Conservation (phyloP, 2,797 vertebrate genomes). For the Coreius guichenoti region DNA sequence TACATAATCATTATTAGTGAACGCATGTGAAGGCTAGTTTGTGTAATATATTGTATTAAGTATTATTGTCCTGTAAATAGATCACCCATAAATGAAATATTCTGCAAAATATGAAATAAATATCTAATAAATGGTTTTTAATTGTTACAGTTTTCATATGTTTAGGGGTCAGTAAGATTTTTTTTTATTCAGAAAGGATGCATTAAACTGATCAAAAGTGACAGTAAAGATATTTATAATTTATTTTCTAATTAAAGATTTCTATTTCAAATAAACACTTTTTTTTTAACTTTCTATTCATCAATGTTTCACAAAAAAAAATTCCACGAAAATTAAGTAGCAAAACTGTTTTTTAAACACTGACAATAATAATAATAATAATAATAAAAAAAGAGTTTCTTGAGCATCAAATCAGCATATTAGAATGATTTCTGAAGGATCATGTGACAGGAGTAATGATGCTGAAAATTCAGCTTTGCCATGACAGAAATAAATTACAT, state of each 20-base stretch:
- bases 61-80: constrained; percentile 72
- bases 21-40: constrained; percentile 72
- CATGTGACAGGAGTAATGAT: neutral
- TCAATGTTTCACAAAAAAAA: neutral
- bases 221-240: neutral
- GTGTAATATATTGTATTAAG: constrained; percentile 78
- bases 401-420: neutral
- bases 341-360: neutral
- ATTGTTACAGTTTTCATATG: neutral
- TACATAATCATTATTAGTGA: constrained; percentile 70
- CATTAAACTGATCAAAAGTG: neutral
- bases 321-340: neutral
- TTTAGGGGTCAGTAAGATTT: neutral
- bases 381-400: neutral
- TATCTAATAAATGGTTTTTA: constrained; percentile 61
- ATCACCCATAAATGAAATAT: constrained; percentile 72
- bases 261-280: neutral
- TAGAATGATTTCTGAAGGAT: neutral
- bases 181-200: neutral
- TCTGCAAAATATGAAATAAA: constrained; percentile 61
- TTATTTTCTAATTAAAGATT: neutral
- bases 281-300: neutral
- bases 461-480: neutral
- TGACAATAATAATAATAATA: neutral
- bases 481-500: neutral